A percentile compares a stretch with the other conserved stretches of the same genome.
These are phyloP conservation scores for Montipora sp. DNA, from an alignment of 64 coral and sea anemone species.

Conservation along the genomic window DNA sequence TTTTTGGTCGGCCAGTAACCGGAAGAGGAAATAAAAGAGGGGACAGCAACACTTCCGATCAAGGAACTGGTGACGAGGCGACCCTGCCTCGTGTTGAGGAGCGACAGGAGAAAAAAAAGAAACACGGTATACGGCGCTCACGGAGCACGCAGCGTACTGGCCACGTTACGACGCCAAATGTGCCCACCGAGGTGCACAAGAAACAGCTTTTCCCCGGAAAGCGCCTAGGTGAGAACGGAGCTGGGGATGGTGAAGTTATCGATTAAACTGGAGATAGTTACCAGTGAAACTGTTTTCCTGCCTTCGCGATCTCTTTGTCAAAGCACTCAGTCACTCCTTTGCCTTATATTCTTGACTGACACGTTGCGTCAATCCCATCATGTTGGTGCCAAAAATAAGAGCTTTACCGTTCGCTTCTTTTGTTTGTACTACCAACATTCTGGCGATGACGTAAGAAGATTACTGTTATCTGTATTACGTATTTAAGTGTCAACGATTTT, in stretches of 20 bases:
- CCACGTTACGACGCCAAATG: constrained; percentile 4
- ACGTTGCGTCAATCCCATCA: no score
- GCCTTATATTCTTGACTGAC: no score
- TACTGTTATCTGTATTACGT: no score
- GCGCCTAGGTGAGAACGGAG: background rate
- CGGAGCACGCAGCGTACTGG: background rate
- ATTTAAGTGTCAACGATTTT: no score
- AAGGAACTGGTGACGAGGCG: constrained; percentile 72
- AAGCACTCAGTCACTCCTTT: no score
- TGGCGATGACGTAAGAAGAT: no score
- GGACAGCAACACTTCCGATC: constrained; percentile 57
- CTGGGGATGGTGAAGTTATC: background rate
- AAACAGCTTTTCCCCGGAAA: constrained; percentile 27
- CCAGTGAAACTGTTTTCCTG: no score
- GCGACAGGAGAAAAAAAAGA: constrained; percentile 25
- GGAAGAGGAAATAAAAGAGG: constrained; percentile 4
- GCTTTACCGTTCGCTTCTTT: no score
- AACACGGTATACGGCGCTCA: background rate
- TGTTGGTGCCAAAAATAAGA: no score
- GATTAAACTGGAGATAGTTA: no score
- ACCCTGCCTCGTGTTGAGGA: constrained; percentile 58
- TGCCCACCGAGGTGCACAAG: background rate
- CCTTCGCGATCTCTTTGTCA: no score
- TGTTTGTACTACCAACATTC: no score
- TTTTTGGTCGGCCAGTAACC: constrained; percentile 29